phyloP scores from a whole-genome alignment of 2,888 invertebrate species.

The Drosophila subsilvestris region DNA sequence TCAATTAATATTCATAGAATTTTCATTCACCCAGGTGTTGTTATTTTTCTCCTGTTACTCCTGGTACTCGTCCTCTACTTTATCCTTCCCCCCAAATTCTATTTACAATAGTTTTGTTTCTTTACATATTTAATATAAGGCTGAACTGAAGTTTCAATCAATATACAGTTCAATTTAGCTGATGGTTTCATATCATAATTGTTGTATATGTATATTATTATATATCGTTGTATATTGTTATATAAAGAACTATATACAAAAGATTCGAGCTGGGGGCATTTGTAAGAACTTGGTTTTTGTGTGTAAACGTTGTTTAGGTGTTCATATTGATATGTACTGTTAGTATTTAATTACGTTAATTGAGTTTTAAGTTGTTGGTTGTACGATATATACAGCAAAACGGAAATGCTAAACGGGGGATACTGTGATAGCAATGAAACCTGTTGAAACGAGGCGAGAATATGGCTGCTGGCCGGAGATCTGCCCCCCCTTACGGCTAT shows the following conservation, averaged over 20 bases:
- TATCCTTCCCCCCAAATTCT: conserved; percentile 15
- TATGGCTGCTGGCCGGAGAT: background rate
- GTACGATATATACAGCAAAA: conserved; percentile 58
- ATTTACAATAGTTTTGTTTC: conserved; percentile 55
- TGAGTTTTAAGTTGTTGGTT: conserved; percentile 28
- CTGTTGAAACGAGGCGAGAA: conserved; percentile 49
- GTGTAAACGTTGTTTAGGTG: conserved; percentile 80
- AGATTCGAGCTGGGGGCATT: conserved; percentile 45
- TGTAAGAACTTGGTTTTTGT: conserved; percentile 20
- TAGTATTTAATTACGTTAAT: conserved; percentile 67
- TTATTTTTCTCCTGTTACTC: conserved; percentile 8
- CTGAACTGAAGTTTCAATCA: conserved; percentile 67
- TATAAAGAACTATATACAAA: conserved; percentile 76
- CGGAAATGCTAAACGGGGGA: conserved; percentile 20
- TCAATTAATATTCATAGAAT: conserved; percentile 55
- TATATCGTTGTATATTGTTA: conserved; percentile 51
- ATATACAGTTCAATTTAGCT: conserved; percentile 58
- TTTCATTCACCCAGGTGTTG: conserved; percentile 29
- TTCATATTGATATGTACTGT: conserved; percentile 83
- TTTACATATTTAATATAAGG: conserved; percentile 63
- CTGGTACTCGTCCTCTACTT: background rate
- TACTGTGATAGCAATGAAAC: conserved; percentile 55
- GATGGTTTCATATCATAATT: background rate
- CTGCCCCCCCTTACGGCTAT: background rate
- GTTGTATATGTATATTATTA: background rate